Evolutionary conservation across 2,113 vertebrate genomes (phyloP).

Genomic region (Marmota flaviventris): DNA sequence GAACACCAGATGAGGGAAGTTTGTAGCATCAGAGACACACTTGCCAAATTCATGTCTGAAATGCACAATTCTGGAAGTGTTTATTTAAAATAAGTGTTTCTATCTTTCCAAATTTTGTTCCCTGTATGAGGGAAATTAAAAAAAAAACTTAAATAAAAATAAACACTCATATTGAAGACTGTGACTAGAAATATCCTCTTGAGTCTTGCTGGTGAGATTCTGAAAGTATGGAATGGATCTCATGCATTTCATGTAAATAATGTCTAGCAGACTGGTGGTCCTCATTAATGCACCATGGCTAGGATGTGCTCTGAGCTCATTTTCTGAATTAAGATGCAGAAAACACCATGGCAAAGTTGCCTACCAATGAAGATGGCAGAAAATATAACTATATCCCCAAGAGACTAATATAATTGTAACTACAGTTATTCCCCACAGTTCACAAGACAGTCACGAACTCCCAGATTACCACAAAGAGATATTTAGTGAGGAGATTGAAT

Average conservation of each 20-base stretch:
- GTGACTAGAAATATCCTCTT: background rate
- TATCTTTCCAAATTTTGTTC: background rate
- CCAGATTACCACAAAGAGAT: constrained; percentile 32
- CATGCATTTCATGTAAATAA: constrained; percentile 23
- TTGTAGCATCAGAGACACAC: background rate
- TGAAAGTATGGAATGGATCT: accelerated
- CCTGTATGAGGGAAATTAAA: background rate
- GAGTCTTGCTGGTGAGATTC: background rate
- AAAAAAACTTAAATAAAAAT: background rate
- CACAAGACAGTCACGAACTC: constrained; percentile 27
- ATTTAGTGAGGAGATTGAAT: background rate
- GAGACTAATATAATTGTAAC: constrained; percentile 26
- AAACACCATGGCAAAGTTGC: background rate
- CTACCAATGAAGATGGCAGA: background rate
- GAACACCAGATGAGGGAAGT: background rate
- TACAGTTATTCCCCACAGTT: constrained; percentile 58
- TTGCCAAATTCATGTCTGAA: background rate
- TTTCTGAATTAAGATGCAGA: constrained; percentile 33
- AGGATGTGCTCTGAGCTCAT: background rate
- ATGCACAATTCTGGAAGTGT: background rate
- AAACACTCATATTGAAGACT: background rate
- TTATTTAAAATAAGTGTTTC: background rate
- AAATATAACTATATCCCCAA: background rate
- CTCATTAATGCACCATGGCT: background rate
- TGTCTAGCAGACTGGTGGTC: background rate